Base-by-base conservation (phyloP, 1,140 invertebrate genomes). In the Euglossa dilemma region DNA sequence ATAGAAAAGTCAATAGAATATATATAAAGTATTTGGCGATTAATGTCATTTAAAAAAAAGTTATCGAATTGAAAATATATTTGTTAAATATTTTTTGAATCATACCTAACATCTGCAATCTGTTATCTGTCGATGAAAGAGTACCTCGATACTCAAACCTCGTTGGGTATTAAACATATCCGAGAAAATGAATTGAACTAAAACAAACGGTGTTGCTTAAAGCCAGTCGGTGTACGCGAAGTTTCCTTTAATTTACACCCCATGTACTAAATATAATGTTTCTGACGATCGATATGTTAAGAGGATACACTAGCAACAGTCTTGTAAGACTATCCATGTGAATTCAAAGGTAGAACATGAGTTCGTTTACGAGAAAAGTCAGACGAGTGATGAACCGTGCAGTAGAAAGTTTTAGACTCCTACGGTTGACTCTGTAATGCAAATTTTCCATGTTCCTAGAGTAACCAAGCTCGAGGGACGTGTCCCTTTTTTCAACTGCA, bases 261-360 rank as follows among this genome's bases (percentile, higher is more conserved):
- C 8, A 11, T 18, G 43, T 67, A 66, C 36, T n/a, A 67, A 67
- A 47, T 67, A 47, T 7, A 47, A 52, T 71, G 47, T 28, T 28
- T 18, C 43, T n/a, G 23, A n/a, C 69, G 50, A 71, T 71, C 69
- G 25, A 71, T 71, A 71, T 45, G 20, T 70, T 52, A 70, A 70
- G 69, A 71, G 50, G 36, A 28, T 23, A 71, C n/a, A 6, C 50
- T 71, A 9, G 43, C 12, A 71, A 23, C 47, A 54, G 18, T 71
- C 50, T 71, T 71, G 43, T 28, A 71, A 54, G 25, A 70, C 25
- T 70, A 18, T 52, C 25, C 20, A 18, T 23, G 23, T 25, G 11
- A 71, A 72, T 8, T 6, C 23, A 25, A 20, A 56, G 18, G 14
- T 0, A 47, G 14, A 47, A 47, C 20, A 9, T 66, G 28, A 43